Conservation (phyloP, 2,888 invertebrate species). For the Tricholauxania praeusta region DNA sequence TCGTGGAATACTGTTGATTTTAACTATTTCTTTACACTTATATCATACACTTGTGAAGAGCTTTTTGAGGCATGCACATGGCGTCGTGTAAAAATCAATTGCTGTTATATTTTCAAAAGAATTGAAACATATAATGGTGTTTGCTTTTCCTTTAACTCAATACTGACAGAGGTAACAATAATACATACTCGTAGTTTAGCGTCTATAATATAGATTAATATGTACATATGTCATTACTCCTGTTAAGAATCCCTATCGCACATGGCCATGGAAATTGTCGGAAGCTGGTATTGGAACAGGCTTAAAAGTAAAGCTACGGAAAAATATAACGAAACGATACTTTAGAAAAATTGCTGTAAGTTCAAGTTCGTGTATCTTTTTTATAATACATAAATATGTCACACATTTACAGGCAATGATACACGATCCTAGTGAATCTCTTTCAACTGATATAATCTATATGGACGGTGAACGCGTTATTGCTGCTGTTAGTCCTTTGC, state of each 20-base stretch:
- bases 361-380: neutral
- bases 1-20: conserved; percentile 10
- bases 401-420: conserved; percentile 48
- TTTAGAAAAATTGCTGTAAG: conserved; percentile 49
- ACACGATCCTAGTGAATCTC: conserved; percentile 51
- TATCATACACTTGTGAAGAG: conserved; percentile 46
- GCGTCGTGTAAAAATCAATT: conserved; percentile 49
- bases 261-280: conserved; percentile 57
- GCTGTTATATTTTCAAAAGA: conserved; percentile 51
- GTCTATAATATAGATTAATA: neutral
- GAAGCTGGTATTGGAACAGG: conserved; percentile 50
- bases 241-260: conserved; percentile 41
- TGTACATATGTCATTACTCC: neutral
- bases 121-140: conserved; percentile 34
- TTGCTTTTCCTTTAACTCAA: conserved; percentile 53
- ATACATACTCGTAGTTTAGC: neutral
- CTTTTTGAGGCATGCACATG: conserved; percentile 53
- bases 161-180: conserved; percentile 22
- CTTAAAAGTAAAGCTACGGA: conserved; percentile 48
- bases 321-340: conserved; percentile 32
- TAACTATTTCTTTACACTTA: conserved; percentile 28
- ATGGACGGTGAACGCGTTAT: conserved; percentile 52
- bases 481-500: conserved; percentile 51
- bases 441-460: conserved; percentile 49
- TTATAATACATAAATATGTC: neutral